phyloP scores from a whole-genome alignment of 2,888 invertebrate genomes.

The Pocota personata region DNA sequence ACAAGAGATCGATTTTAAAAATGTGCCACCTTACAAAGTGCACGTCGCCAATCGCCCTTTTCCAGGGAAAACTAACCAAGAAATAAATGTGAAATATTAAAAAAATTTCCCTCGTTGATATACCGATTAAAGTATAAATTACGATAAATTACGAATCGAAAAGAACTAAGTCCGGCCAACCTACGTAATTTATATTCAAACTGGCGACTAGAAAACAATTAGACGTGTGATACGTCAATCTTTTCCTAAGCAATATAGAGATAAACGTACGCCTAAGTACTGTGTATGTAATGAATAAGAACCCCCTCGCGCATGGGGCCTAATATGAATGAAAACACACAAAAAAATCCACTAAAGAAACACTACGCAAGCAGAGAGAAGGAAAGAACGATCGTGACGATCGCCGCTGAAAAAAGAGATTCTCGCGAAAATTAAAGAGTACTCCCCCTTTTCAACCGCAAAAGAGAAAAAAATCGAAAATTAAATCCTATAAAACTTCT shows the following conservation, averaged over 20 bases:
- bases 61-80: background rate
- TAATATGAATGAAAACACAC: background rate
- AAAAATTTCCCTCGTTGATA: background rate
- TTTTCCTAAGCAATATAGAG: background rate
- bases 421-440: background rate
- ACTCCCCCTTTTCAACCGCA: background rate
- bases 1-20: too few species aligned
- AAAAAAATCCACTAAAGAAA: background rate
- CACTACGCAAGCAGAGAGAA: background rate
- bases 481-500: constrained; percentile 71
- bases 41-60: constrained; percentile 54
- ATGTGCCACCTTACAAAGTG: constrained; percentile 27
- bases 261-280: background rate
- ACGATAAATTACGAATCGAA: background rate
- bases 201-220: background rate
- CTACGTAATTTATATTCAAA: background rate
- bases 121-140: background rate
- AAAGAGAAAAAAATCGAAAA: constrained; percentile 64
- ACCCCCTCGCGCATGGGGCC: background rate
- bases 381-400: background rate
- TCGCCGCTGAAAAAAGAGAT: constrained; percentile 55
- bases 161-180: background rate
- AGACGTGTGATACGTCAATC: background rate
- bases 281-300: too few species aligned
- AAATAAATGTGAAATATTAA: background rate